phyloP scores from a whole-genome alignment of 2,888 invertebrate genomes.

The Eupithecia inturbata region DNA sequence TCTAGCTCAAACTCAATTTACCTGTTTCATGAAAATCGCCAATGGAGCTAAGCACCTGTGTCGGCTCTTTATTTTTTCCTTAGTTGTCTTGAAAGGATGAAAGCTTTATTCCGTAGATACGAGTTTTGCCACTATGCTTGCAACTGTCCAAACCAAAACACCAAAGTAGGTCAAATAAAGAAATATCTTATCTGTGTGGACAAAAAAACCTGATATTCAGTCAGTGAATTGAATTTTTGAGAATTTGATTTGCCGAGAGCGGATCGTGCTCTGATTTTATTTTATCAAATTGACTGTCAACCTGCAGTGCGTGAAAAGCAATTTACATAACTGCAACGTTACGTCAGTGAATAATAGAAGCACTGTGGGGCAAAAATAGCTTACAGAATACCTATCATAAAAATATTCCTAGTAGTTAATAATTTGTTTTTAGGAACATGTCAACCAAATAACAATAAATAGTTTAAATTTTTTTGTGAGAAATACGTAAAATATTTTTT shows the following conservation, averaged over 20 bases:
- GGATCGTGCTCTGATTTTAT: slow-evolving; percentile 26
- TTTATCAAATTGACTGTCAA: slow-evolving; percentile 30
- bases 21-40: not conserved
- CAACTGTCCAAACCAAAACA: not conserved
- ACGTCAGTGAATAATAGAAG: slow-evolving; percentile 13
- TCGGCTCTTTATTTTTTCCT: not conserved
- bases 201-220: slow-evolving; percentile 11
- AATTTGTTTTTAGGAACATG: not conserved
- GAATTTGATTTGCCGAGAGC: slow-evolving; percentile 25
- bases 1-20: not conserved
- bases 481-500: not conserved
- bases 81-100: not conserved
- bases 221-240: slow-evolving; percentile 17
- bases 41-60: not conserved
- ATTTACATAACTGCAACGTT: slow-evolving; percentile 32
- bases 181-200: slow-evolving; percentile 10
- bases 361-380: slow-evolving; percentile 6
- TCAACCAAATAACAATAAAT: not conserved
- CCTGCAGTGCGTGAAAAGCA: slow-evolving; percentile 33
- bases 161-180: not conserved
- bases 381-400: not conserved
- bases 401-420: not conserved
- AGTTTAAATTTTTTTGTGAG: too few relatives aligned
- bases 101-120: not conserved
- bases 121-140: not conserved